Conservation (phyloP, 2,888 invertebrate species). For the Merodon equestris region DNA sequence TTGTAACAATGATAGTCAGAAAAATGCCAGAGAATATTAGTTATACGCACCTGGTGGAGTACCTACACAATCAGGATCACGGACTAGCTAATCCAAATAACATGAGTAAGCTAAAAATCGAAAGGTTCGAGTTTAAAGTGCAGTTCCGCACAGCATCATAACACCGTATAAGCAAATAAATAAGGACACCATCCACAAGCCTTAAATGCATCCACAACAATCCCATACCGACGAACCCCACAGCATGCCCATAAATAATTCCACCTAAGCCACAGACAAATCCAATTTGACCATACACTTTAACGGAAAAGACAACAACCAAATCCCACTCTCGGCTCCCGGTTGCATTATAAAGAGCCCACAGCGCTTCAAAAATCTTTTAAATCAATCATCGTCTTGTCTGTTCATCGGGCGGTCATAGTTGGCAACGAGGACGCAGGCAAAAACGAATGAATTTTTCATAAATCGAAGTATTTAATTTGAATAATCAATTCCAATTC, state of each 20-base stretch:
- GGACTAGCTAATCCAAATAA: no score
- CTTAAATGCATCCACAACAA: neutral
- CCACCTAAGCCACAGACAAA: slow-evolving; percentile 54
- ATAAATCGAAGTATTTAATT: slow-evolving; percentile 60
- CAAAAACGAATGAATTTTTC: slow-evolving; percentile 53
- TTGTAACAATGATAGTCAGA: no score
- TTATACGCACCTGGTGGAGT: no score
- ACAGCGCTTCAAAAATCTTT: slow-evolving; percentile 30
- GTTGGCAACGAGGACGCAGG: neutral
- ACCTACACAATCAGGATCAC: no score
- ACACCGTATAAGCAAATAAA: no score
- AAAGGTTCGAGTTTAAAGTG: no score
- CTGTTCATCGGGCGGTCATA: neutral
- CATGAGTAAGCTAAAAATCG: no score
- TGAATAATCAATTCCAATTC: slow-evolving; percentile 61
- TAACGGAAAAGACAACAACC: slow-evolving; percentile 17
- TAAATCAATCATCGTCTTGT: slow-evolving; percentile 42
- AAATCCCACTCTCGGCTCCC: neutral
- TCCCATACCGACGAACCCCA: no score
- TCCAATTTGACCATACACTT: slow-evolving; percentile 54
- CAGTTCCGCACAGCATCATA: no score
- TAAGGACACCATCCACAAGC: no score
- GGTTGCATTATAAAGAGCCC: slow-evolving; percentile 32
- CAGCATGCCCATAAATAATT: slow-evolving; percentile 28
- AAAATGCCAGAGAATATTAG: no score